Percentiles rank a stretch among this genome's conserved stretches.
phyloP scores from a whole-genome alignment of 2,113 vertebrate species.

The Gila orcuttii region DNA sequence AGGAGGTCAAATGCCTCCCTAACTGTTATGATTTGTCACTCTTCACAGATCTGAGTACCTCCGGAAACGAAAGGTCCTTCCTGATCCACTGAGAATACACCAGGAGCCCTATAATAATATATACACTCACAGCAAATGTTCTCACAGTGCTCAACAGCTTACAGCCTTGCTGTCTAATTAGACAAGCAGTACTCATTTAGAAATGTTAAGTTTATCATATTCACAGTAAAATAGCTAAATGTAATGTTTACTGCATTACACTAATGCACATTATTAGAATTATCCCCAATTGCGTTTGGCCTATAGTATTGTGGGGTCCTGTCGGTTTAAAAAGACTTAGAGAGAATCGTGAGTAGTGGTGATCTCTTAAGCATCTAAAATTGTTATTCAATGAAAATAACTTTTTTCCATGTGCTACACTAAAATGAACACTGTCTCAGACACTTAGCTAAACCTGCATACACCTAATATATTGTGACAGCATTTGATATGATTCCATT shows the following conservation, averaged over 20 bases:
- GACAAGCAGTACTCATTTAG: neutral
- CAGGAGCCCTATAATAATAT: neutral
- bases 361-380: neutral
- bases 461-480: neutral
- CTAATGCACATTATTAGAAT: neutral
- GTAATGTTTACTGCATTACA: neutral
- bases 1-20: slow-evolving; percentile 71
- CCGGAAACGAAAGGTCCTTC: slow-evolving; percentile 42
- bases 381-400: slow-evolving; percentile 23
- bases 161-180: neutral
- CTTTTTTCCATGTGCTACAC: neutral
- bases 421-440: slow-evolving; percentile 12
- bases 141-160: slow-evolving; percentile 44
- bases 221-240: neutral
- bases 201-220: neutral
- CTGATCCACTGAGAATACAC: slow-evolving; percentile 24
- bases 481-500: neutral
- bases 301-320: neutral
- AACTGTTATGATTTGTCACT: slow-evolving; percentile 71
- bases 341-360: neutral
- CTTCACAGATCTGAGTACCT: slow-evolving; percentile 50
- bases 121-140: slow-evolving; percentile 54
- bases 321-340: neutral
- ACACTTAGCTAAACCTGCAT: neutral
- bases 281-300: neutral